Evolutionary conservation across 2,797 vertebrate species (phyloP), one percentile per base, ranked within the genome.

Genomic region (Enteromius fasciolatus): DNA sequence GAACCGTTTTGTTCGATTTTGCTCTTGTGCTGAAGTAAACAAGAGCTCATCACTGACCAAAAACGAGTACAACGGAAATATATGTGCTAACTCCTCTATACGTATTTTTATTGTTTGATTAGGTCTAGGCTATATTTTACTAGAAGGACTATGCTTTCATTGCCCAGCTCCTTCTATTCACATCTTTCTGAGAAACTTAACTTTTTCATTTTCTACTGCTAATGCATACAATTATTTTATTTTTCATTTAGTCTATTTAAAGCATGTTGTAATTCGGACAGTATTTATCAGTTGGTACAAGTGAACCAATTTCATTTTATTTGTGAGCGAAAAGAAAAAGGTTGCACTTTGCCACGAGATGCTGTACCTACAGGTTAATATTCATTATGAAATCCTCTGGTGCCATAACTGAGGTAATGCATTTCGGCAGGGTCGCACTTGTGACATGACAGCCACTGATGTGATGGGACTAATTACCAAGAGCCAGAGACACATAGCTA

Each of bases 391-490:
- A 69, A 85, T 48, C 18, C 63, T 85, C 73, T 54, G 20, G 48
- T 69, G 41, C 36, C 54, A 66, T 28, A 41, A 39, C 33, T 73
- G 52, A 78, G 81, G 67, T 76, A 48, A 59, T 68, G 41, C 73
- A 57, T n/a, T 74, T 77, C 68, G 48, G 67, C 66, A n/a, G 67
- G 44, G 72, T 76, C 82, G 81, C 81, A 86, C 81, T 79, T 69
- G 31, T 83, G 84, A 83, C 84, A 86, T 79, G 76, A 79, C 85
- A 83, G 83, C 64, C 67, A 83, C 50, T 66, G 76, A 84, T 84
- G 70, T 84, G 81, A 85, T 80, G 70, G 84, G 83, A 86, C 80
- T 88, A 89, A 89, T 89, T 89, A 88, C 81, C 86, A 69, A 39
- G 46, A 76, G 48, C 76, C 39, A 84, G 82, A 83, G 78, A 80